Percentiles rank a stretch among this genome's conserved stretches.
These are phyloP conservation scores for Clarias laeviceps DNA, from an alignment of 2,797 vertebrate species.

Conservation along the genomic window DNA sequence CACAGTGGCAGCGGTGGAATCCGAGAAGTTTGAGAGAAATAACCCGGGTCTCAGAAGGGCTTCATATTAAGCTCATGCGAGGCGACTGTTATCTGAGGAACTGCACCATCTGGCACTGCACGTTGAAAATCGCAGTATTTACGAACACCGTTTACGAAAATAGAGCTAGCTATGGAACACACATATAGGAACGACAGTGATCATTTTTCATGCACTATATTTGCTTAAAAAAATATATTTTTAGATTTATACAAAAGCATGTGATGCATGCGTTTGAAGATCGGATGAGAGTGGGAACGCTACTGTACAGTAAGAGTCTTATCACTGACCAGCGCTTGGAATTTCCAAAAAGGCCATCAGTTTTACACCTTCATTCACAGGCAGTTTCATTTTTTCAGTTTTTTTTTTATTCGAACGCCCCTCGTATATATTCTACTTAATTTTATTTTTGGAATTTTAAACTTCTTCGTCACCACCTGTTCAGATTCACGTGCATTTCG, in stretches of 20 bases:
- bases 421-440: too few relatives aligned
- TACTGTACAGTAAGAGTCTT: too few relatives aligned
- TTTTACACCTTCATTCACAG: too few relatives aligned
- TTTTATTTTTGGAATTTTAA: too few relatives aligned
- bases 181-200: neutral
- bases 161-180: neutral
- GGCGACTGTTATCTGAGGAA: conserved; percentile 21
- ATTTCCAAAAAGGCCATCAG: too few relatives aligned
- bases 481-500: conserved; percentile 44
- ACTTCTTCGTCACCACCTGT: neutral
- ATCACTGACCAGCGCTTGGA: too few relatives aligned
- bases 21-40: conserved; percentile 4
- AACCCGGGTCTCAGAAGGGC: conserved; percentile 5
- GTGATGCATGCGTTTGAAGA: too few relatives aligned
- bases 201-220: neutral
- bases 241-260: too few relatives aligned
- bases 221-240: too few relatives aligned
- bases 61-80: conserved; percentile 14
- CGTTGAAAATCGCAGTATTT: neutral
- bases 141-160: neutral
- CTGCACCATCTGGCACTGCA: conserved; percentile 7
- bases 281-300: too few relatives aligned
- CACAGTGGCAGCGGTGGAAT: neutral
- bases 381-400: too few relatives aligned
- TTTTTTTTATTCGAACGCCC: too few relatives aligned